A percentile compares a stretch with the other conserved stretches of the same genome.
Conservation (phyloP, 2,888 invertebrate genomes). For the Tholera decimalis region DNA sequence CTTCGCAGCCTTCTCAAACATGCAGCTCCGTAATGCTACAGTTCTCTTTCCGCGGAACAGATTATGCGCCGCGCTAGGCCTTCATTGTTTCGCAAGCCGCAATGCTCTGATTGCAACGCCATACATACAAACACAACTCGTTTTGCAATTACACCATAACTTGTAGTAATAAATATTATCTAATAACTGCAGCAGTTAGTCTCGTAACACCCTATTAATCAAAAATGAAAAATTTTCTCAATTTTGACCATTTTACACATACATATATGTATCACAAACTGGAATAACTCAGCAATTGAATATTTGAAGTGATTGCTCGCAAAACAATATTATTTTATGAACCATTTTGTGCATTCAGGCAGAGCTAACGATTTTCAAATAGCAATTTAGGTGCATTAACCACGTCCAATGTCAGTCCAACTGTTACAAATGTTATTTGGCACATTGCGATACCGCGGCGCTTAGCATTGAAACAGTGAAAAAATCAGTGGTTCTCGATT, state of each 20-base stretch:
- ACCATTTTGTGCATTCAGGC: conserved; percentile 49
- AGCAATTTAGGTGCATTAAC: conserved; percentile 68
- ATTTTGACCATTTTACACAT: not conserved
- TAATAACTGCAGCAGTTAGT: conserved; percentile 53
- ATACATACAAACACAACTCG: conserved; percentile 75
- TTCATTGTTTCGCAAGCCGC: conserved; percentile 87
- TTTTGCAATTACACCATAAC: conserved; percentile 80
- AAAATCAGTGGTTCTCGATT: conserved; percentile 78
- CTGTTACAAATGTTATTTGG: conserved; percentile 72
- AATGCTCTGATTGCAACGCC: conserved; percentile 89
- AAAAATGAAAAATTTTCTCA: not conserved
- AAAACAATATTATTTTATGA: conserved; percentile 38
- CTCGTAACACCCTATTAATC: conserved; percentile 18
- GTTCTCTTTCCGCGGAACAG: conserved; percentile 82
- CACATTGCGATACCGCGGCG: conserved; percentile 72
- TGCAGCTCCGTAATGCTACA: conserved; percentile 71
- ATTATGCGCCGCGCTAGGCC: conserved; percentile 80
- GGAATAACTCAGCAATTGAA: not conserved
- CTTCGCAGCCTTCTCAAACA: conserved; percentile 38
- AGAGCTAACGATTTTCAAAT: conserved; percentile 64
- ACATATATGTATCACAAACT: conserved; percentile 3
- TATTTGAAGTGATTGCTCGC: conserved; percentile 15
- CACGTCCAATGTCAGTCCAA: conserved; percentile 74
- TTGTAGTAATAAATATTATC: conserved; percentile 61
- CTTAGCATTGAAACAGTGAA: conserved; percentile 82